A percentile compares a stretch with the other conserved stretches of the same genome.
These are phyloP conservation scores for Podotricha telesiphe DNA, from an alignment of 2,888 invertebrate genomes.

Conservation along the genomic window DNA sequence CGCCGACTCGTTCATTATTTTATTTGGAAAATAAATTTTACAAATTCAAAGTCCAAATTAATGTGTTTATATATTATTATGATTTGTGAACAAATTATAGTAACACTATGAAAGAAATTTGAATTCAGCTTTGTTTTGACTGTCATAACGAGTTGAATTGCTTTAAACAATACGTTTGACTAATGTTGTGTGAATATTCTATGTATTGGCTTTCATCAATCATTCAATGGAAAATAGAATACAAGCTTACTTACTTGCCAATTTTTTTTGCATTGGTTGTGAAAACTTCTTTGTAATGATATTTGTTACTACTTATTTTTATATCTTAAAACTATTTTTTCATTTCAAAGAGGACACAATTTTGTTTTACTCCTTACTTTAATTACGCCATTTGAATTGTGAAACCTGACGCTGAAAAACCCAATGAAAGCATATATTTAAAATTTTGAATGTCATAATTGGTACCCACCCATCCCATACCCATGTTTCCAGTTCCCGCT, in stretches of 20 bases:
- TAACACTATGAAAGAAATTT: constrained; percentile 3
- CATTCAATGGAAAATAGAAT: constrained; percentile 10
- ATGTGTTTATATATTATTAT: constrained; percentile 25
- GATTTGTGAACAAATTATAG: constrained; percentile 21
- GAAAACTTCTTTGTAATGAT: too few relatives aligned
- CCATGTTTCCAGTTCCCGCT: too few relatives aligned
- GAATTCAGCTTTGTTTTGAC: constrained; percentile 1
- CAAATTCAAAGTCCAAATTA: constrained; percentile 26
- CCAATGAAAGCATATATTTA: too few relatives aligned
- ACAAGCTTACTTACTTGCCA: neutral
- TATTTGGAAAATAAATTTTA: constrained; percentile 32
- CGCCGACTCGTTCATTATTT: constrained; percentile 44
- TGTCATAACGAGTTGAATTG: neutral
- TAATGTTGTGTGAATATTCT: constrained; percentile 6
- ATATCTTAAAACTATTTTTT: too few relatives aligned
- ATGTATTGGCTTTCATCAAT: neutral
- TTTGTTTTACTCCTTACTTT: too few relatives aligned
- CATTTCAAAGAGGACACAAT: too few relatives aligned
- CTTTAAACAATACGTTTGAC: constrained; percentile 4
- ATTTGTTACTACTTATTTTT: too few relatives aligned
- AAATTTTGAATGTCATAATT: too few relatives aligned
- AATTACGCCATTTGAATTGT: too few relatives aligned
- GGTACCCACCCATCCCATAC: too few relatives aligned
- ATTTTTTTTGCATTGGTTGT: too few relatives aligned
- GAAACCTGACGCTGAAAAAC: too few relatives aligned